These are phyloP conservation scores for Lepidocolaptes lacrymiger DNA, from an alignment of 2,797 vertebrate species.

Conservation along the genomic window DNA sequence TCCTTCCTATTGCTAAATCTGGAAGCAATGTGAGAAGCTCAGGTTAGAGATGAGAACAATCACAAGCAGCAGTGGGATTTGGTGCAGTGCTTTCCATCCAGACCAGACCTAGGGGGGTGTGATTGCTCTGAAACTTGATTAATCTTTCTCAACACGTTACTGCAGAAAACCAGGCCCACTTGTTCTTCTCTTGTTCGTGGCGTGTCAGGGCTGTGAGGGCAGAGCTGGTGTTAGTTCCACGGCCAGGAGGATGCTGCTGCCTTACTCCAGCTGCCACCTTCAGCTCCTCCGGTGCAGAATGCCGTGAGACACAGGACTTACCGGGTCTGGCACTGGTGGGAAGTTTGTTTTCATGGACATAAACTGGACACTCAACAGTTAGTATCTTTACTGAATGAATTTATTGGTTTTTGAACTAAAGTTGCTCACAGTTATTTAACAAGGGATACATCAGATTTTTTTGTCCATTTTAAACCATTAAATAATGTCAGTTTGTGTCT, in stretches of 20 bases:
- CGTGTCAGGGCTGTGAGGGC: not conserved
- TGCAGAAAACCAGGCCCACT: not conserved
- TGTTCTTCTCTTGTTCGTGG: fast-evolving
- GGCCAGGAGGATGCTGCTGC: fast-evolving
- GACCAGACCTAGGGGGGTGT: fast-evolving
- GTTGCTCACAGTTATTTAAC: slow-evolving; percentile 95
- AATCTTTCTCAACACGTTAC: not conserved
- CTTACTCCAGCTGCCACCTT: not conserved
- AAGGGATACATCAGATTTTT: slow-evolving; percentile 88
- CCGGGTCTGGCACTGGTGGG: not conserved
- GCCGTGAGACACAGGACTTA: fast-evolving
- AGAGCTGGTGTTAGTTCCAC: fast-evolving
- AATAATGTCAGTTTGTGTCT: slow-evolving; percentile 79
- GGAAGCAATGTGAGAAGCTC: not conserved
- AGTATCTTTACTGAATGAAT: slow-evolving; percentile 89
- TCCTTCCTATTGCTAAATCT: slow-evolving; percentile 21
- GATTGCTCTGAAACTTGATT: not conserved
- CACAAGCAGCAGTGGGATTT: not conserved
- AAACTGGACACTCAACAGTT: slow-evolving; percentile 68
- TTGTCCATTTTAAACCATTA: slow-evolving; percentile 85
- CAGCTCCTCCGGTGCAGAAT: not conserved
- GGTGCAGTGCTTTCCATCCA: not conserved
- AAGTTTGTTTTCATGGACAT: not conserved
- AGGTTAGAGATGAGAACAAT: not conserved
- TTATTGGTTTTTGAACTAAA: slow-evolving; percentile 95